Evolutionary conservation across 2,888 invertebrate genomes (phyloP).

Genomic region (Plusia festucae): DNA sequence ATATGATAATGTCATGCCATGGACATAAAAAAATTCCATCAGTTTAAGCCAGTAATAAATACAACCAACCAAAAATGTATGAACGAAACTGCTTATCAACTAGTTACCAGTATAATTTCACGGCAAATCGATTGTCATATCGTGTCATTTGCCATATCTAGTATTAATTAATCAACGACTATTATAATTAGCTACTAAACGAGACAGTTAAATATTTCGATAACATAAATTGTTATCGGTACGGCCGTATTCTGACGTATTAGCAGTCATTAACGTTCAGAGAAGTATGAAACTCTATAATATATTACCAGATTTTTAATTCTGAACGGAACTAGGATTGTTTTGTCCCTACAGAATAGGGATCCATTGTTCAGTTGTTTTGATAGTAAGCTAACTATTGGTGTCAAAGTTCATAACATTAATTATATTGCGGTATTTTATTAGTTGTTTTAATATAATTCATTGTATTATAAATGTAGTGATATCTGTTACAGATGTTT

Average conservation of each 20-base stretch:
- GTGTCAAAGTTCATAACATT: constrained; percentile 43
- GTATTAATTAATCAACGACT: constrained; percentile 20
- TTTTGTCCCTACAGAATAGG: not conserved
- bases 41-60: no score
- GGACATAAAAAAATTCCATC: no score
- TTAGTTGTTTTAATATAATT: not conserved
- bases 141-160: not conserved
- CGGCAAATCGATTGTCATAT: constrained; percentile 6
- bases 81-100: not conserved
- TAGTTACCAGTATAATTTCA: constrained; percentile 1
- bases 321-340: not conserved
- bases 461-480: not conserved
- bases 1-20: not conserved
- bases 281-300: not conserved
- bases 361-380: not conserved
- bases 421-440: constrained; percentile 18
- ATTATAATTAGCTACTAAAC: constrained; percentile 28
- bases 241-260: not conserved
- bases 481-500: constrained; percentile 1
- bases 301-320: not conserved
- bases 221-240: constrained; percentile 40
- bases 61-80: not conserved
- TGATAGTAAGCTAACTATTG: constrained; percentile 10
- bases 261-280: not conserved
- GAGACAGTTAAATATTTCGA: constrained; percentile 22